A percentile compares a stretch with the other conserved stretches of the same genome.
phyloP scores from a whole-genome alignment of 2,797 vertebrate genomes.

The Microchirus variegatus region DNA sequence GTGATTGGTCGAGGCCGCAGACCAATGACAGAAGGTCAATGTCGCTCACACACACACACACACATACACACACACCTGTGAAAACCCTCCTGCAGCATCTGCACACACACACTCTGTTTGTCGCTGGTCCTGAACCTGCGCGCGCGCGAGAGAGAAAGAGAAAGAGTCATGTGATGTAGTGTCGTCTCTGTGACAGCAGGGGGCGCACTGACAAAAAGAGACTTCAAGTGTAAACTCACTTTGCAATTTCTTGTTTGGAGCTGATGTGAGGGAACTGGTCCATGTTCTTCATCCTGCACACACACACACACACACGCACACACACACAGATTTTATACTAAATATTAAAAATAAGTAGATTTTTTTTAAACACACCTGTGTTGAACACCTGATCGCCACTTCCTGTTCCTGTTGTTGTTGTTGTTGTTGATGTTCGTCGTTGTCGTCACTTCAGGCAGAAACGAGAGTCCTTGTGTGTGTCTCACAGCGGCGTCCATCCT shows the following conservation, averaged over 20 bases:
- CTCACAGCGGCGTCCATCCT: conserved; percentile 4
- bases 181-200: too few species aligned
- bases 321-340: too few species aligned
- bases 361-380: conserved; percentile 11
- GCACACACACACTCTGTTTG: conserved; percentile 88
- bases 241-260: conserved; percentile 29
- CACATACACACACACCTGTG: conserved; percentile 85
- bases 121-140: conserved; percentile 84
- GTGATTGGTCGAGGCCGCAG: too few species aligned
- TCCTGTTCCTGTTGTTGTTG: too few species aligned
- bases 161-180: too few species aligned
- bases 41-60: conserved; percentile 68
- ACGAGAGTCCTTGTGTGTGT: fast-evolving
- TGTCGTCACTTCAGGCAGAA: conserved; percentile 12
- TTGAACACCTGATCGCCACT: background rate
- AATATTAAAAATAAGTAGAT: too few species aligned
- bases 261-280: background rate
- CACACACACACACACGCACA: conserved; percentile 14
- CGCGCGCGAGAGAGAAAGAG: conserved; percentile 61
- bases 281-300: background rate
- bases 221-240: conserved; percentile 50
- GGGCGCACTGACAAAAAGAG: too few species aligned
- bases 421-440: background rate
- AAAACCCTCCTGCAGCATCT: conserved; percentile 86
- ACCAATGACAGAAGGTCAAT: background rate